Percentiles rank a stretch among this genome's conserved stretches.
These are phyloP conservation scores for Lutjanus campechanus DNA, from an alignment of 2,797 vertebrate genomes.

Conservation along the genomic window DNA sequence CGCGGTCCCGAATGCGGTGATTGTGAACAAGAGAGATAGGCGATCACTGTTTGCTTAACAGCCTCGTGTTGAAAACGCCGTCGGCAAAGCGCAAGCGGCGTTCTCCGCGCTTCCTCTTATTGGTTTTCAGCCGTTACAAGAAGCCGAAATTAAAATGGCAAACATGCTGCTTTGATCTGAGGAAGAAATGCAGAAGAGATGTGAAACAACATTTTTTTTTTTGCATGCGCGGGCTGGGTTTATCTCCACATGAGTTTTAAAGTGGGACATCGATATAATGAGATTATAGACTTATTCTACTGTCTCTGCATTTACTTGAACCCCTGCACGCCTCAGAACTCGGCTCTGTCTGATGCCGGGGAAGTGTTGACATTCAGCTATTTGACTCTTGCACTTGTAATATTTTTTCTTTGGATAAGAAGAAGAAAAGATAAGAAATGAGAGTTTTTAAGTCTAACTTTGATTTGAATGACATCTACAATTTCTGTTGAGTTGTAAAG, in stretches of 20 bases:
- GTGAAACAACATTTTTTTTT: slow-evolving; percentile 6
- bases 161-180: slow-evolving; percentile 54
- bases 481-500: neutral
- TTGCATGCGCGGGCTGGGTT: slow-evolving; percentile 9
- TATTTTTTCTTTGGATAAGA: slow-evolving; percentile 20
- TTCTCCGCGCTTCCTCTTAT: slow-evolving; percentile 8
- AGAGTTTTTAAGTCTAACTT: slow-evolving; percentile 6
- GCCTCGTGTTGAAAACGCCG: slow-evolving; percentile 28
- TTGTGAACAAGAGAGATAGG: slow-evolving; percentile 44
- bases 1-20: neutral
- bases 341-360: slow-evolving; percentile 22
- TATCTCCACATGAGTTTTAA: slow-evolving; percentile 41
- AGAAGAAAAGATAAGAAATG: slow-evolving; percentile 20
- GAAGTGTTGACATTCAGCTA: slow-evolving; percentile 28
- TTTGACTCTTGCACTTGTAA: slow-evolving; percentile 23
- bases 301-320: slow-evolving; percentile 34
- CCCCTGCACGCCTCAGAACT: slow-evolving; percentile 4
- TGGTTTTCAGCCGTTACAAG: slow-evolving; percentile 37
- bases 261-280: slow-evolving; percentile 53
- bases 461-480: neutral
- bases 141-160: slow-evolving; percentile 52
- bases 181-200: slow-evolving; percentile 19
- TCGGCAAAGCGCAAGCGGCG: slow-evolving; percentile 27
- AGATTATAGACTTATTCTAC: slow-evolving; percentile 44
- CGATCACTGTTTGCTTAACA: slow-evolving; percentile 42